Base-by-base conservation (phyloP, 1,140 invertebrate species). In the Drosophila repletoides region DNA sequence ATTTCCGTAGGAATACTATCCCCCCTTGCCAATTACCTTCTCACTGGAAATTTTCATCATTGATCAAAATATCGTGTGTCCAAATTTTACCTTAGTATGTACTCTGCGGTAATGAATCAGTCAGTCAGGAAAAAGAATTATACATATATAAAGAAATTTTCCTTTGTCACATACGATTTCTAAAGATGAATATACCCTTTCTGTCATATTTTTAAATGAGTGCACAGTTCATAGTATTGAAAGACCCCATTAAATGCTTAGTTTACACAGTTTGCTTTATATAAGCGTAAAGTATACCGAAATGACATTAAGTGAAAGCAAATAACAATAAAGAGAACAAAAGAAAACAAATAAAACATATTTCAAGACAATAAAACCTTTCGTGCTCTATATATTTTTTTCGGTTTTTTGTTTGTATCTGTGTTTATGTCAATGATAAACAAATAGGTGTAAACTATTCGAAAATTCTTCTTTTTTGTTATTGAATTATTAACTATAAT, bases 251-350 rank as follows among this genome's bases (percentile, higher is more conserved):
- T 38, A 9, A 1, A 9, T 38, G 33, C 9, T 28, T 5, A 28
- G 33, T 59, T 59, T 48, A 48, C 22, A 48, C 55, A 58, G 29
- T 45, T 58, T 36, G 52, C 36, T 33, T 10, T 4, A 10, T 9
- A 10, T 14, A 24, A 5, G 12, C 19, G 19, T 10, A 41, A 5
- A 22, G 2, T 6, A 17, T 15, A 28, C 15, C 19, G 15, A 6
- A 15, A 12, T 5, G 21, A 12, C 12, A 34, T 3, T 7, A n/a
- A 21, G 14, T 15, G 19, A 22, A 49, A 7, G 10, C 17, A n/a
- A 28, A 29, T 12, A 36, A 46, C 3, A 24, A 34, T 29, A 9
- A 21, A 33, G 17, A 6, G 3, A 29, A 17, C 26, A 17, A 7
- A 19, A 2, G 36, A 3, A 9, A 55, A 55, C 19, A 55, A n/a